Evolutionary conservation across 2,113 vertebrate genomes (phyloP).

Genomic region (Mystacornis crossleyi): DNA sequence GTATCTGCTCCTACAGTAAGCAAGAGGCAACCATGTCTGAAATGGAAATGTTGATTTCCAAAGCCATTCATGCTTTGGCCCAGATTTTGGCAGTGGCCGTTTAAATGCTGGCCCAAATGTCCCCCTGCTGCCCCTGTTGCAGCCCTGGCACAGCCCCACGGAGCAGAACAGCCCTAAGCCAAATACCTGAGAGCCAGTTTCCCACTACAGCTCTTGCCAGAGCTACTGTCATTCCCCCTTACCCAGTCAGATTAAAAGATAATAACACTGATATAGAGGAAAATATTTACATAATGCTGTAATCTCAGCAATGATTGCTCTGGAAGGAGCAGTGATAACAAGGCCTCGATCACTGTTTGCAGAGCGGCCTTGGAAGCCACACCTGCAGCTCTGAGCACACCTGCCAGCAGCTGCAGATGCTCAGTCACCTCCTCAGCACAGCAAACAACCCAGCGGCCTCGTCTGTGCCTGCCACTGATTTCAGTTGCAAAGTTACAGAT

Average conservation of each 20-base stretch:
- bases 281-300: background rate
- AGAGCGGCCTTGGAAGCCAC: background rate
- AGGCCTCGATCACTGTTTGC: background rate
- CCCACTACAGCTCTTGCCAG: background rate
- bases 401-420: background rate
- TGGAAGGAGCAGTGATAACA: background rate
- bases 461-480: background rate
- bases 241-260: background rate
- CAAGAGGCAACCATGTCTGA: background rate
- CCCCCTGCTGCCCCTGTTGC: background rate
- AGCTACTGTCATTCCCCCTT: background rate
- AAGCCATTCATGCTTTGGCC: background rate
- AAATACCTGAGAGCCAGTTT: background rate
- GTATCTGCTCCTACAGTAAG: background rate
- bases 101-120: background rate
- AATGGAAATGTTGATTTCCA: background rate
- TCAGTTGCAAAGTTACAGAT: conserved; percentile 1
- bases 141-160: background rate
- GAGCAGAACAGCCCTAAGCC: background rate
- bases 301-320: background rate
- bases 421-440: background rate
- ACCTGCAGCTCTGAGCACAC: background rate
- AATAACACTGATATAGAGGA: background rate
- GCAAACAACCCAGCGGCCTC: background rate
- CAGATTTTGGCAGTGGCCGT: background rate